Percentiles rank a stretch among this genome's conserved stretches.
Conservation (phyloP, 1,140 invertebrate genomes). For the Euwallacea fornicatus region DNA sequence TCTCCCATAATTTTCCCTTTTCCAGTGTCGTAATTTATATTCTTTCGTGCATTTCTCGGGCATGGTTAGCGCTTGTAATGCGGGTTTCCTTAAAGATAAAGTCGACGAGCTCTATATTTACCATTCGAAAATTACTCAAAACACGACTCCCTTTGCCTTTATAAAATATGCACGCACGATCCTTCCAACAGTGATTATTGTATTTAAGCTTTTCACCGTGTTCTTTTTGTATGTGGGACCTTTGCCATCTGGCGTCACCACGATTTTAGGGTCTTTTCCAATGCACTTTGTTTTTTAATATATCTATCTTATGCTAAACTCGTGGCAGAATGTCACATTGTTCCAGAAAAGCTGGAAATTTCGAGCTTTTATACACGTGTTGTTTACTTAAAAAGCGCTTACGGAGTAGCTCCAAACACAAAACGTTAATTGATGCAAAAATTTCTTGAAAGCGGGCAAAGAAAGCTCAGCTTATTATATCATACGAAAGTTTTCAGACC, state of each 20-base stretch:
- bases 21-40: constrained; percentile 21
- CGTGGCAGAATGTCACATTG: neutral
- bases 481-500: constrained; percentile 32
- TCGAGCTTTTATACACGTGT: neutral
- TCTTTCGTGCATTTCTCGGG: constrained; percentile 36
- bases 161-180: constrained; percentile 46
- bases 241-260: constrained; percentile 17
- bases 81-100: constrained; percentile 43
- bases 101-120: constrained; percentile 42
- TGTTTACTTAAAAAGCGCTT: neutral
- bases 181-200: constrained; percentile 38
- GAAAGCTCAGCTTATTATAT: constrained; percentile 27
- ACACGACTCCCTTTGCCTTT: constrained; percentile 37
- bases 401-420: constrained; percentile 7
- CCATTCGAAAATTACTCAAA: constrained; percentile 45
- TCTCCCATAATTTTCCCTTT: neutral
- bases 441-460: constrained; percentile 14
- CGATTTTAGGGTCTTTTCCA: too few relatives aligned
- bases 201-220: constrained; percentile 41
- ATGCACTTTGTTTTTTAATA: too few relatives aligned
- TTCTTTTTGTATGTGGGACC: constrained; percentile 36
- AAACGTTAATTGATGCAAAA: constrained; percentile 31
- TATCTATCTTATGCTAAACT: too few relatives aligned
- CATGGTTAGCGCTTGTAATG: constrained; percentile 28
- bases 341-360: neutral